Conservation (phyloP, 2,113 vertebrate species). For the Leucopsar rothschildi region DNA sequence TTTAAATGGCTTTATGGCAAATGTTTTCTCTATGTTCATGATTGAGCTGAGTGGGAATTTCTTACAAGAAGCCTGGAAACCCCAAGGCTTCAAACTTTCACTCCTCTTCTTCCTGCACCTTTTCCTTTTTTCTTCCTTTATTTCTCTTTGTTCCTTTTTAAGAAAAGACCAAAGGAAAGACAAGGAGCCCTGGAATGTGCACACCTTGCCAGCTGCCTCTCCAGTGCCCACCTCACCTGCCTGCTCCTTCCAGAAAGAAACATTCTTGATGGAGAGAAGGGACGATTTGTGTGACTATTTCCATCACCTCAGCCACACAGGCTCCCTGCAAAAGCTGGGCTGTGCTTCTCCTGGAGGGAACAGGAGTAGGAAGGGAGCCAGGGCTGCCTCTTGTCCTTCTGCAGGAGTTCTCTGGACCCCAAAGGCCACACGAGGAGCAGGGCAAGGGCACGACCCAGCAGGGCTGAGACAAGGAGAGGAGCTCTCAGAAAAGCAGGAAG, state of each 20-base stretch:
- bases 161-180: background rate
- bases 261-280: rapidly evolving
- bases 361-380: background rate
- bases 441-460: background rate
- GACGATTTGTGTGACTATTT: background rate
- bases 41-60: background rate
- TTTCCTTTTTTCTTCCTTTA: background rate
- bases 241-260: background rate
- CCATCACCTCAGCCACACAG: background rate
- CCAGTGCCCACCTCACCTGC: background rate
- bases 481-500: background rate
- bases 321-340: background rate
- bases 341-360: background rate
- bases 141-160: background rate
- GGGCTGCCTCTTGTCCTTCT: background rate
- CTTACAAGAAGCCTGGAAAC: background rate
- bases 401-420: background rate
- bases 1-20: background rate
- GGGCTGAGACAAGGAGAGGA: background rate
- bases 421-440: rapidly evolving
- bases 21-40: background rate
- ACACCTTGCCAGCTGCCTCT: background rate
- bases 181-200: background rate
- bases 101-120: rapidly evolving
- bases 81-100: background rate